Base-by-base conservation (phyloP, 2,888 invertebrate genomes). In the Melitaea athalia region DNA sequence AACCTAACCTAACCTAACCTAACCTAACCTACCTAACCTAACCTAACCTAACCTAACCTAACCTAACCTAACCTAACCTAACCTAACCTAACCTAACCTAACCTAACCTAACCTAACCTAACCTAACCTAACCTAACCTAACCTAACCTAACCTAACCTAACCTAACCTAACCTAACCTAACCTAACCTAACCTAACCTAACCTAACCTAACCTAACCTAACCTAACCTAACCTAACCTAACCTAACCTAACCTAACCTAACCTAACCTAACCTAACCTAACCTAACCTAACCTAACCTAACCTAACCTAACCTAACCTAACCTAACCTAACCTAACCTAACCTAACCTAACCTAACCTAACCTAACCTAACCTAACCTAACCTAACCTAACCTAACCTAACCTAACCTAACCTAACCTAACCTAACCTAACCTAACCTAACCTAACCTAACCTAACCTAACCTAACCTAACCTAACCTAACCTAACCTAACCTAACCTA, bases 151-250 rank as follows among this genome's bases (percentile, higher is more conserved):
- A 43, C 43, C 43, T 43, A 43, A 43, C 43, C 43, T 43, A 43
- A 77, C 76, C 76, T 76, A 76, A 77, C 76, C 76, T 76, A 75
- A 75, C 75, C 73, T 76, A 74, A 73, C 75, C 74, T 72, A 76
- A 74, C 76, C 75, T 74, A 75, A 75, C 76, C 76, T 75, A 76
- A 76, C 76, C 74, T 74, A 75, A 73, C 74, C 73, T 72, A 75
- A 73, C 73, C 74, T 74, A 74, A 75, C 74, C 74, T 74, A 73
- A 74, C 75, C 74, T 71, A 74, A 75, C 75, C 75, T 74, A 74
- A 75, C 74, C 75, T 75, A 75, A 74, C 74, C 74, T 74, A 75
- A 75, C 76, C 75, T 74, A 75, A 75, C 75, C 75, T 74, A 74
- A 74, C 74, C 74, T 73, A 75, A 74, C 74, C 74, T 72, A 73